These are phyloP conservation scores for Physocephala rufipes DNA, from an alignment of 2,888 invertebrate species.

Conservation along the genomic window DNA sequence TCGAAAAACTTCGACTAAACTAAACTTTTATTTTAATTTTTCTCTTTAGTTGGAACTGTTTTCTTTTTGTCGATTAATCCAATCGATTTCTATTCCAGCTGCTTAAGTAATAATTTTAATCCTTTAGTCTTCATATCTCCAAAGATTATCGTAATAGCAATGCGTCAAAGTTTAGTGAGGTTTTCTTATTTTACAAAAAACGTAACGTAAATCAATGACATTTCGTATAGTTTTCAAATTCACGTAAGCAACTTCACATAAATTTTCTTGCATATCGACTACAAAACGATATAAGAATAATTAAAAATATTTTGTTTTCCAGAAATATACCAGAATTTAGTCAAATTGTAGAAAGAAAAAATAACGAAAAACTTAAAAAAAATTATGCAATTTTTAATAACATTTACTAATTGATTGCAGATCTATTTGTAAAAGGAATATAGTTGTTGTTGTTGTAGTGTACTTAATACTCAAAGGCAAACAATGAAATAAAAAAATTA, in stretches of 20 bases:
- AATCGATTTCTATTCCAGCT: not conserved
- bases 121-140: slow-evolving; percentile 18
- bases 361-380: not conserved
- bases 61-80: not conserved
- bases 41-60: not conserved
- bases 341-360: slow-evolving; percentile 25
- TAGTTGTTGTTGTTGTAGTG: not conserved
- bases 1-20: too few species aligned
- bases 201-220: too few species aligned
- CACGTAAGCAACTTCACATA: too few species aligned
- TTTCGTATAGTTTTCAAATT: too few species aligned
- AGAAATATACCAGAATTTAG: slow-evolving; percentile 22
- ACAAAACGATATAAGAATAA: not conserved
- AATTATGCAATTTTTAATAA: not conserved
- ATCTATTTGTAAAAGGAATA: not conserved
- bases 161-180: too few species aligned
- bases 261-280: not conserved
- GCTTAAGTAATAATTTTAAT: not conserved
- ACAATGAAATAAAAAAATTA: too few species aligned
- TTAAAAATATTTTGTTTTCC: not conserved
- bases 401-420: not conserved
- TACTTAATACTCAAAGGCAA: slow-evolving; percentile 1
- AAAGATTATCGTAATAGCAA: slow-evolving; percentile 28
- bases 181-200: too few species aligned
- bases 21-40: too few species aligned